Percentiles rank a stretch among this genome's conserved stretches.
Conservation (phyloP, 2,797 vertebrate species). For the Chlorospingus flavigularis region DNA sequence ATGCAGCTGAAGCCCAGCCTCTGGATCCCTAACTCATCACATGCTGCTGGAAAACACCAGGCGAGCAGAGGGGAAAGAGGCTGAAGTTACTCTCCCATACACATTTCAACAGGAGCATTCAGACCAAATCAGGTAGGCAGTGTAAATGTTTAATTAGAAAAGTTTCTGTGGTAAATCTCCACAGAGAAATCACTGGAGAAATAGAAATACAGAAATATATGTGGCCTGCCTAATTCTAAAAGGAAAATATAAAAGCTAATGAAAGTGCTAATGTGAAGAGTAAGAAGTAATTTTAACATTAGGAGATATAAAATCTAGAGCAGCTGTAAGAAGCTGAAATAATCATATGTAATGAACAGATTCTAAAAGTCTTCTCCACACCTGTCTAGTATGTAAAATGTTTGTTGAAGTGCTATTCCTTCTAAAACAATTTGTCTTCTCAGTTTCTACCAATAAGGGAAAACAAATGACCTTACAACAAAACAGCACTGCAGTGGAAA, state of each 20-base stretch:
- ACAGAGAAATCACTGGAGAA: neutral
- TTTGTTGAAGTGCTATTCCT: neutral
- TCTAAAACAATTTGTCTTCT: neutral
- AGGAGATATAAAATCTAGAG: neutral
- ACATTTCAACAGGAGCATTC: constrained; percentile 17
- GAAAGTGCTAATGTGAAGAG: neutral
- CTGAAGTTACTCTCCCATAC: neutral
- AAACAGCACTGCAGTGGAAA: neutral
- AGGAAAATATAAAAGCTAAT: neutral
- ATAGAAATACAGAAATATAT: neutral
- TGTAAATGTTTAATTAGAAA: neutral
- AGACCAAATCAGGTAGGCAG: constrained; percentile 56
- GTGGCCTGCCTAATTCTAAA: neutral
- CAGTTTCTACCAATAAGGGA: neutral
- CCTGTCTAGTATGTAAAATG: neutral
- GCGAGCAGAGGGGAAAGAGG: constrained; percentile 28
- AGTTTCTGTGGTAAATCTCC: neutral
- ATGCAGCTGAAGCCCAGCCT: constrained; percentile 38
- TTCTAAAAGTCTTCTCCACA: neutral
- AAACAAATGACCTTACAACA: neutral
- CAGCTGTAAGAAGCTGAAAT: neutral
- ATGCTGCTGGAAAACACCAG: constrained; percentile 72
- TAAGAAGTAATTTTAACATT: neutral
- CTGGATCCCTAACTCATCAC: constrained; percentile 60
- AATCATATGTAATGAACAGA: neutral